Evolutionary conservation across 1,140 invertebrate species (phyloP).

Genomic region (Drosophila biarmipes): DNA sequence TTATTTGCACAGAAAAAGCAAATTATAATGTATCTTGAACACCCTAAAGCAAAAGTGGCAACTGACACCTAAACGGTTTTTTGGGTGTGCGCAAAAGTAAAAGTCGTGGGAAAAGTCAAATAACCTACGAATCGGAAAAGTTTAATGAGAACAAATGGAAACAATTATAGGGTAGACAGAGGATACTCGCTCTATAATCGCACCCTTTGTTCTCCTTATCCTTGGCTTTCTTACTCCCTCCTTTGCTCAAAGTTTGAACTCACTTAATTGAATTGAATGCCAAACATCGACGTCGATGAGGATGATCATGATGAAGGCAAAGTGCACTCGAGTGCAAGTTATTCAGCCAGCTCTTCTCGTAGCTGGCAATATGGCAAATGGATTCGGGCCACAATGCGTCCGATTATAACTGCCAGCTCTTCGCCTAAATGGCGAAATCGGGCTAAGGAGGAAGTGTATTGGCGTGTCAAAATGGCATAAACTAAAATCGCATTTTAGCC

Average conservation of each 20-base stretch:
- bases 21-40: background rate
- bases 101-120: conserved; percentile 53
- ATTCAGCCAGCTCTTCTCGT: conserved; percentile 8
- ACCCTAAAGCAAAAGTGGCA: conserved; percentile 23
- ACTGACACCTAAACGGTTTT: conserved; percentile 11
- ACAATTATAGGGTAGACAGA: conserved; percentile 60
- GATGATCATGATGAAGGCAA: conserved; percentile 21
- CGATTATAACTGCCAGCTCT: conserved; percentile 55
- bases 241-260: conserved; percentile 41
- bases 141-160: conserved; percentile 66
- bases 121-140: conserved; percentile 44
- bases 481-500: conserved; percentile 73
- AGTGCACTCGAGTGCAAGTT: conserved; percentile 63
- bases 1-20: no score
- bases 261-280: conserved; percentile 79
- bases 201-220: conserved; percentile 42
- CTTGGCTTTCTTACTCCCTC: conserved; percentile 16
- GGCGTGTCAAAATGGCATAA: conserved; percentile 75
- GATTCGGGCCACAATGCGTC: conserved; percentile 38
- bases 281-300: conserved; percentile 42
- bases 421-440: background rate
- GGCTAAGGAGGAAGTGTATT: conserved; percentile 38
- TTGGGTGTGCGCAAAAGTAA: background rate
- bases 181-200: conserved; percentile 15
- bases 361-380: conserved; percentile 61